Conservation (phyloP, 2,888 invertebrate genomes). For the Caenorhabditis wallacei region DNA sequence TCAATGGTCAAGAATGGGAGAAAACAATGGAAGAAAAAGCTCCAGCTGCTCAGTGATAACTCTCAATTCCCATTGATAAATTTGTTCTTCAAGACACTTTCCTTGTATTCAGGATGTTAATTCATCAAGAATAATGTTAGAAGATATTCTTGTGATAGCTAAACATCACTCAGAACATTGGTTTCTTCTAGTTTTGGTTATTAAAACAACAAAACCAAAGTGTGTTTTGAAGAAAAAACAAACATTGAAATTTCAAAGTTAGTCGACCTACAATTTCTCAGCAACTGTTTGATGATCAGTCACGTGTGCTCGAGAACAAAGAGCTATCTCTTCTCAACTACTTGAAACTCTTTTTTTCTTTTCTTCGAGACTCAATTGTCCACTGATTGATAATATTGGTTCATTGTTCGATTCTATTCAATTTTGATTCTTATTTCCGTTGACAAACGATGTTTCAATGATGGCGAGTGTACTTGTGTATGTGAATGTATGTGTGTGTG, state of each 20-base stretch:
- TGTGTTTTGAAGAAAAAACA: conserved; percentile 30
- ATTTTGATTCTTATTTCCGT: conserved; percentile 15
- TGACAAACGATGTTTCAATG: conserved; percentile 18
- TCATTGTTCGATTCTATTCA: conserved; percentile 12
- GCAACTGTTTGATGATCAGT: conserved; percentile 31
- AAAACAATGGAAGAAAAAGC: conserved; percentile 65
- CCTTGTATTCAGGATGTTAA: neutral
- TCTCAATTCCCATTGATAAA: conserved; percentile 3
- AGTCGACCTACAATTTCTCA: conserved; percentile 15
- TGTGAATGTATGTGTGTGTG: conserved; percentile 3
- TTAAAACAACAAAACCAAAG: neutral
- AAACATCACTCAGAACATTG: neutral
- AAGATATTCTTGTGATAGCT: neutral
- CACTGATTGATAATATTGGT: conserved; percentile 11
- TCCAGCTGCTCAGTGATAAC: conserved; percentile 64
- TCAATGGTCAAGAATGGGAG: conserved; percentile 75
- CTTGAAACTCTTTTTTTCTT: neutral
- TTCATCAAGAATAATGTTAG: neutral
- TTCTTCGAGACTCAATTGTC: neutral
- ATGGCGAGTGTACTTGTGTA: conserved; percentile 7
- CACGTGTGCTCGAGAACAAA: conserved; percentile 32
- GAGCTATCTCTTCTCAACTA: conserved; percentile 16
- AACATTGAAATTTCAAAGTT: conserved; percentile 25
- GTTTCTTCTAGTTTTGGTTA: neutral
- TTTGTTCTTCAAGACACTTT: neutral